Conservation (phyloP, 2,797 vertebrate genomes). For the Synanceia verrucosa region DNA sequence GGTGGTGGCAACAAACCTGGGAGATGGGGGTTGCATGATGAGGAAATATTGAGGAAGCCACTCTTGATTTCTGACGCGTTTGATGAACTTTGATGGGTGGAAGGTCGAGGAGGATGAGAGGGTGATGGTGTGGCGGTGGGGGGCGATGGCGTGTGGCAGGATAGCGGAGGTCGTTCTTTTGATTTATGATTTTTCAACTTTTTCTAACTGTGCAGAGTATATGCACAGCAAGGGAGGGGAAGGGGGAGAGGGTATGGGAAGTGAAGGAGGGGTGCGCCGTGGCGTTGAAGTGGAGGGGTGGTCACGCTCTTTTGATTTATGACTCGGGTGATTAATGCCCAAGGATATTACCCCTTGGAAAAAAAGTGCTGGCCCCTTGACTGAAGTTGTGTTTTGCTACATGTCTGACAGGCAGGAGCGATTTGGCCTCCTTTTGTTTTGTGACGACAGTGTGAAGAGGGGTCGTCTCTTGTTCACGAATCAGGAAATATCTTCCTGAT, state of each 20-base stretch:
- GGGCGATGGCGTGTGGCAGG: constrained; percentile 70
- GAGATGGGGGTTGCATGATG: constrained; percentile 44
- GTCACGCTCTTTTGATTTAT: constrained; percentile 73
- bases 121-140: constrained; percentile 42
- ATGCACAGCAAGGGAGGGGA: constrained; percentile 37
- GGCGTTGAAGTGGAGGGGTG: constrained; percentile 51
- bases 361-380: constrained; percentile 60
- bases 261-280: constrained; percentile 53
- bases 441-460: constrained; percentile 51
- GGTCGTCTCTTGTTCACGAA: constrained; percentile 62
- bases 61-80: constrained; percentile 81
- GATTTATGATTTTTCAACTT: constrained; percentile 75
- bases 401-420: constrained; percentile 74
- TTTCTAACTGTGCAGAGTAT: constrained; percentile 54
- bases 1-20: constrained; percentile 47
- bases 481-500: constrained; percentile 59
- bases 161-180: constrained; percentile 71
- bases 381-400: constrained; percentile 78
- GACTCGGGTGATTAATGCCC: constrained; percentile 73
- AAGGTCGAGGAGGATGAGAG: constrained; percentile 76
- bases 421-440: constrained; percentile 78
- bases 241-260: constrained; percentile 23
- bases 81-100: constrained; percentile 73
- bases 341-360: constrained; percentile 76
- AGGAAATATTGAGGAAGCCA: constrained; percentile 77